Conservation (phyloP, 2,797 vertebrate genomes). For the Dryobates pubescens region DNA sequence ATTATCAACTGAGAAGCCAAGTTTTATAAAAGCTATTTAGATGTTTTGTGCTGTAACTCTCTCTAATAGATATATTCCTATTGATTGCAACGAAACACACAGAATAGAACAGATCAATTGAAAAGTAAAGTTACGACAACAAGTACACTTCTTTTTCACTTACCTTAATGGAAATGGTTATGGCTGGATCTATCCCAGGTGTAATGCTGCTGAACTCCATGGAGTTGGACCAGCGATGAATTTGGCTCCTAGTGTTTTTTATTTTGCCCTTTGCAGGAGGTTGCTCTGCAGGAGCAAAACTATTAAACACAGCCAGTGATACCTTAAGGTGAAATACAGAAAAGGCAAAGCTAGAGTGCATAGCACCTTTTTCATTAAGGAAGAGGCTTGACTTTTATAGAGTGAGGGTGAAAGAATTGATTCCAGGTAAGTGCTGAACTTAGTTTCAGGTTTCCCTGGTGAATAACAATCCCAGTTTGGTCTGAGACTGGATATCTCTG, state of each 20-base stretch:
- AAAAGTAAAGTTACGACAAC: slow-evolving; percentile 72
- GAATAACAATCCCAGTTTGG: not conserved
- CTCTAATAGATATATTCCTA: slow-evolving; percentile 61
- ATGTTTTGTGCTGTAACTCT: slow-evolving; percentile 58
- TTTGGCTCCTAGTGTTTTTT: slow-evolving; percentile 58
- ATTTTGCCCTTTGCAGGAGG: slow-evolving; percentile 72
- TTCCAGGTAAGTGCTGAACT: slow-evolving; percentile 45
- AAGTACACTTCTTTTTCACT: slow-evolving; percentile 64
- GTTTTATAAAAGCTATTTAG: slow-evolving; percentile 54
- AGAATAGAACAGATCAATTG: slow-evolving; percentile 65
- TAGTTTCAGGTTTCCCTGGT: slow-evolving; percentile 16
- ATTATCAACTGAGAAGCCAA: slow-evolving; percentile 39
- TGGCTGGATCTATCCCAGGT: slow-evolving; percentile 54
- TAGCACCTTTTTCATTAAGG: slow-evolving; percentile 15
- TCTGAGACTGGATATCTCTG: not conserved
- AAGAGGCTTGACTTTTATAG: slow-evolving; percentile 35
- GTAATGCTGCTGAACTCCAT: slow-evolving; percentile 58
- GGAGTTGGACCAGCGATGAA: slow-evolving; percentile 43
- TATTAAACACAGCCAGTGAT: slow-evolving; percentile 44
- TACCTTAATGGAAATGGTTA: slow-evolving; percentile 59
- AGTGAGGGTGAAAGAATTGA: slow-evolving; percentile 7
- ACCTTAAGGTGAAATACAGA: slow-evolving; percentile 6
- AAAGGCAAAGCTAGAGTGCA: slow-evolving; percentile 50
- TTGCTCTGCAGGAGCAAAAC: slow-evolving; percentile 44
- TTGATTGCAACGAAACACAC: slow-evolving; percentile 53